A percentile compares a stretch with the other conserved stretches of the same genome.
These are phyloP conservation scores for Garra rufa DNA, from an alignment of 2,113 vertebrate genomes.

Conservation along the genomic window DNA sequence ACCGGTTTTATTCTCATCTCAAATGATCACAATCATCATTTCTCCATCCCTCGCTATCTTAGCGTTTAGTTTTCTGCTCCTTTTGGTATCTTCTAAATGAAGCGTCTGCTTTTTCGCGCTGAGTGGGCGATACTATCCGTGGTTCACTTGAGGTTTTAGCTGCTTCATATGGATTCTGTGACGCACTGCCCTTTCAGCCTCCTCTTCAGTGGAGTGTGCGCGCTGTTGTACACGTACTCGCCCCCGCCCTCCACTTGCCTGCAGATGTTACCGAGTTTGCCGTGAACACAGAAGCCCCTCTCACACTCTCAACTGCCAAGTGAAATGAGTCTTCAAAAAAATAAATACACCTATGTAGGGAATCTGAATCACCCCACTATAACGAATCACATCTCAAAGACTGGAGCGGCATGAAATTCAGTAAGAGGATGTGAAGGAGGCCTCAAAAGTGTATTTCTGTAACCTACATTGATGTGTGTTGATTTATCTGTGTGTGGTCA, in stretches of 20 bases:
- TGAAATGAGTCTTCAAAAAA: conserved; percentile 41
- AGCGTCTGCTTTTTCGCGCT: not conserved
- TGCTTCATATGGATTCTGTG: not conserved
- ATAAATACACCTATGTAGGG: conserved; percentile 64
- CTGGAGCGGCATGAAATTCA: conserved; percentile 43
- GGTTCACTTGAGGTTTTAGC: not conserved
- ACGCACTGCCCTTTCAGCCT: not conserved
- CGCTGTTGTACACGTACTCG: conserved; percentile 32
- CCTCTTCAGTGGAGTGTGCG: not conserved
- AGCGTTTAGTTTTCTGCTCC: not conserved
- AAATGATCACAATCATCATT: not conserved
- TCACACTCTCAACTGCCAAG: conserved; percentile 64
- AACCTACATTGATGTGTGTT: conserved; percentile 13
- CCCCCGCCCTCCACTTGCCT: conserved; percentile 39
- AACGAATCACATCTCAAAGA: conserved; percentile 46
- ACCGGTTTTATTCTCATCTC: not conserved
- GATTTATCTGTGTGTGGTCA: conserved; percentile 48
- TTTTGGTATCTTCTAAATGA: not conserved
- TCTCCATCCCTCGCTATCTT: not conserved
- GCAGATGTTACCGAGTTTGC: conserved; percentile 63
- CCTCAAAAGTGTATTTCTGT: not conserved
- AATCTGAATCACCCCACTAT: conserved; percentile 63
- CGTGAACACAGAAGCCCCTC: conserved; percentile 73
- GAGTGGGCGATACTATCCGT: not conserved
- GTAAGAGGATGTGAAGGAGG: conserved; percentile 16